These are phyloP conservation scores for Caloenas nicobarica DNA, from an alignment of 2,113 vertebrate genomes.

Conservation along the genomic window DNA sequence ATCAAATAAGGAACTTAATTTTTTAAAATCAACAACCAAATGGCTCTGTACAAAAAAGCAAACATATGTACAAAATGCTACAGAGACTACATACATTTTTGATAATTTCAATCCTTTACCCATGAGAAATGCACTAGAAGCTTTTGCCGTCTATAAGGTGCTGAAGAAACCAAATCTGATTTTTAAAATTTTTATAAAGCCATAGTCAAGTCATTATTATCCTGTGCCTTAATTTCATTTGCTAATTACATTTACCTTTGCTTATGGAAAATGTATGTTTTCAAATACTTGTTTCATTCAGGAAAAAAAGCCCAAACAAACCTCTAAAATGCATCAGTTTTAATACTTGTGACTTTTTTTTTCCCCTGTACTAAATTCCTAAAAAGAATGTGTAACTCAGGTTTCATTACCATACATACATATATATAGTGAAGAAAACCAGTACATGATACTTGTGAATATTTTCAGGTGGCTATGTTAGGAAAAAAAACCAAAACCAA, in stretches of 20 bases:
- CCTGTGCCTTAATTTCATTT: conserved; percentile 60
- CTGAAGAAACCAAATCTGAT: conserved; percentile 72
- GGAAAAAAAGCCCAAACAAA: not conserved
- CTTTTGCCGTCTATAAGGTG: conserved; percentile 84
- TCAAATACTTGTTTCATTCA: conserved; percentile 68
- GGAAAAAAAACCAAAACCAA: not conserved
- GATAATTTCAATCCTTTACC: conserved; percentile 68
- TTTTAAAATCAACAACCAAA: conserved; percentile 77
- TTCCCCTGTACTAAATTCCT: conserved; percentile 62
- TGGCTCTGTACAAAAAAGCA: conserved; percentile 86
- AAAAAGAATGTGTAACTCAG: conserved; percentile 64
- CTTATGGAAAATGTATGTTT: conserved; percentile 67
- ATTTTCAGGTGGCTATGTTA: conserved; percentile 70
- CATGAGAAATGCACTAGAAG: conserved; percentile 75
- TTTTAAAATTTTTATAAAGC: conserved; percentile 63
- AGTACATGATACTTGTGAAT: conserved; percentile 62
- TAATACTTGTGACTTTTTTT: conserved; percentile 57
- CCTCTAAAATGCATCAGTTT: conserved; percentile 49
- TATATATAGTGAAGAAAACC: conserved; percentile 58
- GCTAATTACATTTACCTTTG: conserved; percentile 65
- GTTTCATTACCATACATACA: conserved; percentile 53
- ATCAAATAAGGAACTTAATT: conserved; percentile 82
- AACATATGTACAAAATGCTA: conserved; percentile 86
- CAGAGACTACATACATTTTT: conserved; percentile 71
- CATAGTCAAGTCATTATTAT: conserved; percentile 59